Evolutionary conservation across 2,113 vertebrate species (phyloP), one percentile per base, ranked within the genome.

Genomic region (Eurystomus gularis): DNA sequence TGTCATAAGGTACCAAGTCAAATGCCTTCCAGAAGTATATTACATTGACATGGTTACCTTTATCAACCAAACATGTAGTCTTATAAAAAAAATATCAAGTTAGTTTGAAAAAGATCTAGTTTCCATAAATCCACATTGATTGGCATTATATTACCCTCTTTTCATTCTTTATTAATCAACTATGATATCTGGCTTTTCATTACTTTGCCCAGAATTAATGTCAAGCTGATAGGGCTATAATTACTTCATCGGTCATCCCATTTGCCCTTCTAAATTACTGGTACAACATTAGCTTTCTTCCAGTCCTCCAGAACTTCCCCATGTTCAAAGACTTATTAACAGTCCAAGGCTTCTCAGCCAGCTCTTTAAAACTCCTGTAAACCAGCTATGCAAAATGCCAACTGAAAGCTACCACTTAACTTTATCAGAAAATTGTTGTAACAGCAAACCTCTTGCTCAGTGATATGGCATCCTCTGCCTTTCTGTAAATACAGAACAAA

Each of bases 131-230:
- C 82, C 94, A 94, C 94, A 97, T 95, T 96, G 94, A 96, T 96
- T 97, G 96, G 95, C 95, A 93, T 96, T 97, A 96, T 96, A 97
- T 96, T 96, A 96, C 85, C 94, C 92, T 96, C 93, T 95, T 96
- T 97, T 95, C 94, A 97, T 97, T 96, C 95, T 96, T 97, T 96
- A 97, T 97, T 96, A 97, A 97, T 96, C 95, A 96, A 94, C 95
- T 96, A 96, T 95, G 93, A 96, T 96, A 97, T 96, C 93, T 93
- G 66, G 91, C 96, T 97, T 96, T 97, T 96, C 95, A 96, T 96
- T 97, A 96, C 96, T 96, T 95, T 96, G 84, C 93, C 90, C 87
- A 96, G 96, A 97, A 97, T 96, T 97, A 96, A 96, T 95, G 95
- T 95, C 95, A 97, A 93, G 92, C 93, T 96, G 95, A 97, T 96